Percentiles rank a stretch among this genome's conserved stretches.
Conservation (phyloP, 1,140 invertebrate species). For the Drosophila mauritiana region DNA sequence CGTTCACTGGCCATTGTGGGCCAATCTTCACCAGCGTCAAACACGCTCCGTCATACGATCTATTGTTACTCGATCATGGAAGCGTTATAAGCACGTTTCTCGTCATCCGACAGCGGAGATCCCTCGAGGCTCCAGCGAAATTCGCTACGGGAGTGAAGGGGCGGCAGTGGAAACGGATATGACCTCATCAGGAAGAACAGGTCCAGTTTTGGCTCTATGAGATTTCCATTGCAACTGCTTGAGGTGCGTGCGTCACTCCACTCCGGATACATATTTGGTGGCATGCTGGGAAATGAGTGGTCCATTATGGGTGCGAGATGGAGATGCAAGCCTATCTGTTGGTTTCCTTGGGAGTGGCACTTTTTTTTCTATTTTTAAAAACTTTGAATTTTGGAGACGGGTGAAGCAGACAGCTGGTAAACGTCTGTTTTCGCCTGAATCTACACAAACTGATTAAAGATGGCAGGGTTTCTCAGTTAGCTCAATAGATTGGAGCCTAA, state of each 20-base stretch:
- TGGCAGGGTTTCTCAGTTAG: too few relatives aligned
- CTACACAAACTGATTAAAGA: too few relatives aligned
- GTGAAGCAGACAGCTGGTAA: conserved; percentile 8
- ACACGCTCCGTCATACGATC: background rate
- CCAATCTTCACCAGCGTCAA: too few relatives aligned
- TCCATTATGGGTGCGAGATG: conserved; percentile 26
- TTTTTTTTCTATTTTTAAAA: conserved; percentile 11
- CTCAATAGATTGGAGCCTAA: background rate
- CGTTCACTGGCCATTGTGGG: too few relatives aligned
- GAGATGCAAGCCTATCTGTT: background rate
- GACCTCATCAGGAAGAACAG: conserved; percentile 9
- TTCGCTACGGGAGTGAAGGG: too few relatives aligned
- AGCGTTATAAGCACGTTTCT: conserved; percentile 26
- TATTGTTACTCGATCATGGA: background rate
- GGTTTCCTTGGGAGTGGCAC: background rate
- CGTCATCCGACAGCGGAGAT: conserved; percentile 51
- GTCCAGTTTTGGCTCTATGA: background rate
- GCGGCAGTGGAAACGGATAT: background rate
- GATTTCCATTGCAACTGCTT: background rate
- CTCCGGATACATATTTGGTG: conserved; percentile 18
- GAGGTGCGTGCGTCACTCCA: conserved; percentile 1
- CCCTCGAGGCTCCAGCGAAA: background rate
- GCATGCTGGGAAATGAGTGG: conserved; percentile 39
- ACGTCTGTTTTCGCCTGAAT: background rate
- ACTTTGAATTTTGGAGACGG: conserved; percentile 21